A percentile compares a stretch with the other conserved stretches of the same genome.
Evolutionary conservation across 2,888 invertebrate species (phyloP).

Genomic region (Norana najaformis): DNA sequence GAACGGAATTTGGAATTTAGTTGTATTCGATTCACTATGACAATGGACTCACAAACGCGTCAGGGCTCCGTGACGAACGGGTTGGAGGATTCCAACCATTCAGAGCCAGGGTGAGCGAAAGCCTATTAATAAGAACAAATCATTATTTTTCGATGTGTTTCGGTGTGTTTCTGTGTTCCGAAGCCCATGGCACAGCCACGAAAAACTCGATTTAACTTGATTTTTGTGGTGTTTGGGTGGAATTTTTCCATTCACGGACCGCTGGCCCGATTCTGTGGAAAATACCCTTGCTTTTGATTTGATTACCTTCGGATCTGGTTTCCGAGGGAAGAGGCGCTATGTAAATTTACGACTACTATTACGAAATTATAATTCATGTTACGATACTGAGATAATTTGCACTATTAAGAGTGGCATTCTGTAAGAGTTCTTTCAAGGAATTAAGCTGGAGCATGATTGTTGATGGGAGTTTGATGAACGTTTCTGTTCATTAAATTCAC

Average conservation of each 20-base stretch:
- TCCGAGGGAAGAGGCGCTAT: no score
- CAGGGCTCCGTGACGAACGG: neutral
- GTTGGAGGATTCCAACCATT: neutral
- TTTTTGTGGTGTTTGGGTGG: neutral
- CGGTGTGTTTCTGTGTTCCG: neutral
- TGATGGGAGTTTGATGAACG: neutral
- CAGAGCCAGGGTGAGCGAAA: slow-evolving; percentile 16
- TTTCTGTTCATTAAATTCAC: neutral
- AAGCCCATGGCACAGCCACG: neutral
- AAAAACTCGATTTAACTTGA: neutral
- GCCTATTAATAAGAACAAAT: neutral
- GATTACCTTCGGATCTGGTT: no score
- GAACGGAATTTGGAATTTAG: neutral
- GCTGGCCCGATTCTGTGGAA: neutral
- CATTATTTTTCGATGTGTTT: no score
- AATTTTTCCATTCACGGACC: neutral
- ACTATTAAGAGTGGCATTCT: no score
- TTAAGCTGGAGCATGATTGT: no score
- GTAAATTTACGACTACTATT: neutral
- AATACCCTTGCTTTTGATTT: neutral
- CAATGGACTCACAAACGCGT: slow-evolving; percentile 14
- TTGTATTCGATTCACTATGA: slow-evolving; percentile 21
- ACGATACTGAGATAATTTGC: neutral
- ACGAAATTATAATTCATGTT: neutral
- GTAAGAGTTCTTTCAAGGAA: no score